phyloP scores from a whole-genome alignment of 1,140 invertebrate genomes.

The Atta colombica region DNA sequence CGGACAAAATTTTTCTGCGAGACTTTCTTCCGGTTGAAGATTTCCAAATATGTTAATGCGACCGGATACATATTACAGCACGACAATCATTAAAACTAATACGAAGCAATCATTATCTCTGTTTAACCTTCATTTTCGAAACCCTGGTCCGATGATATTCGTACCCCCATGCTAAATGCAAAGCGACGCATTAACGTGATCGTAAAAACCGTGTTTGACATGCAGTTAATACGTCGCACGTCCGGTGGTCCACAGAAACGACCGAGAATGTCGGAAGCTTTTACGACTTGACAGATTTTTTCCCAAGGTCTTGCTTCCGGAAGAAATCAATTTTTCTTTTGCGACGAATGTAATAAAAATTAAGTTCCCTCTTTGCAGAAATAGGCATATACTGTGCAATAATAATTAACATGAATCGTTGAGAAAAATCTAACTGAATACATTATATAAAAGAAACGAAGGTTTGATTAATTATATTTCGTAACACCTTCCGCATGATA shows the following conservation, averaged over 20 bases:
- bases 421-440: background rate
- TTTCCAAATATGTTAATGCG: background rate
- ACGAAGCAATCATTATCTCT: conserved; percentile 46
- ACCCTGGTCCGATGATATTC: conserved; percentile 20
- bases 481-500: background rate
- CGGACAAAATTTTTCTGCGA: background rate
- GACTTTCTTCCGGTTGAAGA: background rate
- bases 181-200: conserved; percentile 62
- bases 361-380: background rate
- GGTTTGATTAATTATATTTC: conserved; percentile 28
- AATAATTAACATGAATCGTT: background rate
- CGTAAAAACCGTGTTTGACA: conserved; percentile 74
- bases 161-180: conserved; percentile 53
- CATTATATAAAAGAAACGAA: conserved; percentile 10
- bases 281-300: conserved; percentile 41
- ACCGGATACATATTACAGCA: background rate
- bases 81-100: conserved; percentile 57
- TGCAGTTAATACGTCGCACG: conserved; percentile 63
- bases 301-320: background rate
- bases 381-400: background rate
- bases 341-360: background rate
- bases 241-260: conserved; percentile 51
- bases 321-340: conserved; percentile 7
- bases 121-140: conserved; percentile 38
- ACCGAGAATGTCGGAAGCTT: conserved; percentile 21